Percentiles rank a stretch among this genome's conserved stretches.
Evolutionary conservation across 2,113 vertebrate genomes (phyloP).

Genomic region (Ovibos moschatus): DNA sequence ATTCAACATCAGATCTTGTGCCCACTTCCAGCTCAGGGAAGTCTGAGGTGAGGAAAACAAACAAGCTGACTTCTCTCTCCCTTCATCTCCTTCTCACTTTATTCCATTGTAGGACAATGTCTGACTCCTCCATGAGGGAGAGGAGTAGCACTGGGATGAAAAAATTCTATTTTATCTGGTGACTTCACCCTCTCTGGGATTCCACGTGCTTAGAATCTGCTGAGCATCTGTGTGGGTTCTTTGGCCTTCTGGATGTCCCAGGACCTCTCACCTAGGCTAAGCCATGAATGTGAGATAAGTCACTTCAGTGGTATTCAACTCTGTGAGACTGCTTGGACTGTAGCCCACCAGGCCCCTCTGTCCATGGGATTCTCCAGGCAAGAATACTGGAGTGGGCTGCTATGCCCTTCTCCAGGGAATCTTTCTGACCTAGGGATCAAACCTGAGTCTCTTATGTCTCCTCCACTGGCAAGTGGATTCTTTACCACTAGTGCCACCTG

Average conservation of each 20-base stretch:
- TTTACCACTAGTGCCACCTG: neutral
- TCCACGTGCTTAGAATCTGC: rapidly evolving
- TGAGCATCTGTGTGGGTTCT: neutral
- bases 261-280: neutral
- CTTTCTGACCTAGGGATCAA: neutral
- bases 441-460: neutral
- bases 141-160: too few relatives aligned
- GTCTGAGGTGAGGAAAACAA: neutral
- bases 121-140: neutral
- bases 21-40: neutral
- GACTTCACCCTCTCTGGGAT: too few relatives aligned
- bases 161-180: neutral
- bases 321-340: neutral
- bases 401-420: neutral
- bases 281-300: neutral
- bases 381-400: neutral
- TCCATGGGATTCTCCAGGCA: neutral
- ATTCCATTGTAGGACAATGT: neutral
- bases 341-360: neutral
- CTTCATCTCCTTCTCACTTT: neutral
- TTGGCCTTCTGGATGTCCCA: too few relatives aligned
- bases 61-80: neutral
- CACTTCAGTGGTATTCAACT: neutral
- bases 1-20: neutral
- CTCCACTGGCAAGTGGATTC: neutral